Evolutionary conservation across 2,113 vertebrate species (phyloP), one percentile per base, ranked within the genome.

Genomic region (Scomber scombrus): DNA sequence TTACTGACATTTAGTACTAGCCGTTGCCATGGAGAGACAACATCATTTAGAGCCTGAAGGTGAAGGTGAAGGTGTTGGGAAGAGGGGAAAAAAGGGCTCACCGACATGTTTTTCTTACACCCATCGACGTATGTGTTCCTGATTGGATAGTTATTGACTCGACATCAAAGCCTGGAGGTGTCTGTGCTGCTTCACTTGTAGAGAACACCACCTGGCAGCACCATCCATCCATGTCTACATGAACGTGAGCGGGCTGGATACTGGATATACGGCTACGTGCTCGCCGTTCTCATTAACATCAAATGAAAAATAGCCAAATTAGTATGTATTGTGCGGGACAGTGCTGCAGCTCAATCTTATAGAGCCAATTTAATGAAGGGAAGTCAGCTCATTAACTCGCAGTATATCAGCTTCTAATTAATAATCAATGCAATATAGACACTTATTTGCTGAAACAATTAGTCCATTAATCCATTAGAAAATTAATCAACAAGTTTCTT

Each of bases 1-100:
- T 86, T 64, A 71, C 77, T 69, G 69, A 81, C 75, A 75, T 77
- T 77, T 49, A 54, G 60, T 43, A 23, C 78, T 51, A 11, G 46
- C 51, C 0, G 71, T 90, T 87, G 82, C 86, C 86, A 85, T 85
- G 84, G 90, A 71, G 80, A 90, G 14, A 67, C 67, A 45, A 18
- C 76, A 74, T 81, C 75, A 45, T 54, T 62, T 56, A 55, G 34
- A 74, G 56, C 71, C 80, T 64, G 72, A 13, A 78, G 85, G 75
- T 72, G 78, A 29, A 23, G 14, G 11, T 4, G 2, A 34, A 34
- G 7, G 0, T 9, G 8, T 9, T 2, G 9, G 8, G 8, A 7
- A 40, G 8, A 40, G 0, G 3, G 0, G 16, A 11, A 45, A 29
- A 68, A 34, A 64, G 63, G 64, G 10, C 47, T 69, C 56, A 62